Base-by-base conservation (phyloP, 2,888 invertebrate species). In the Dryomyza anilis region DNA sequence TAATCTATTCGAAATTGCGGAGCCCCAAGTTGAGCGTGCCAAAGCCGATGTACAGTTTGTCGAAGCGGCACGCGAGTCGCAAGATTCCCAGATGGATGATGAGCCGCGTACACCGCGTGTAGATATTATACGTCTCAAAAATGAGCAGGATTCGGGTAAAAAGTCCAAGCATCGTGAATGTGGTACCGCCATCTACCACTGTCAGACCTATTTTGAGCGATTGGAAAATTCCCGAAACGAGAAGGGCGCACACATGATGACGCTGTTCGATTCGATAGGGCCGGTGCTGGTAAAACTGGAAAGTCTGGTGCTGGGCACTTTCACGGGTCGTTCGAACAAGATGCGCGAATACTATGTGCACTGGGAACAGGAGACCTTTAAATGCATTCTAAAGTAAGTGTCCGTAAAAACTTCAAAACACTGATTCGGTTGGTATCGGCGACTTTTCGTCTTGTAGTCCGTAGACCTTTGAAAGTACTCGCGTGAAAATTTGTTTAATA, bases 241-340 rank as follows among this genome's bases (percentile, higher is more conserved):
- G 64, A 88, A 91, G 56, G 85, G 91, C 6, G 88, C 89, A 2
- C 82, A 85, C 5, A 86, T 96, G 79, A 85, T 88, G 0, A 87
- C 89, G 57, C 87, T 90, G n/a, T 94, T 94, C 78, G 88, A 90
- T 52, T 91, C 92, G 0, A 86, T 94, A 50, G 91, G 92, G 0
- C 94, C 95, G 0, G 88, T 94, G 63, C 85, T 96, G 14, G 89
- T 91, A 73, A 96, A 96, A 83, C 82, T 96, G 68, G 96, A 96
- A 83, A 92, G 91, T 68, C 84, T 96, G 36, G 91, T 95, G 1
- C 86, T 94, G 21, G 90, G 91, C 66, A 90, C 92, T 1, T 91
- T 91, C 71, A 91, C 92, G 0, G 95, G 95, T 2, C 85, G 84
- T 59, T 91, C 91, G 0, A 81, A 86, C 0, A 88, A 89, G 68